Base-by-base conservation (phyloP, 2,797 vertebrate genomes). In the Sebastes itinus region DNA sequence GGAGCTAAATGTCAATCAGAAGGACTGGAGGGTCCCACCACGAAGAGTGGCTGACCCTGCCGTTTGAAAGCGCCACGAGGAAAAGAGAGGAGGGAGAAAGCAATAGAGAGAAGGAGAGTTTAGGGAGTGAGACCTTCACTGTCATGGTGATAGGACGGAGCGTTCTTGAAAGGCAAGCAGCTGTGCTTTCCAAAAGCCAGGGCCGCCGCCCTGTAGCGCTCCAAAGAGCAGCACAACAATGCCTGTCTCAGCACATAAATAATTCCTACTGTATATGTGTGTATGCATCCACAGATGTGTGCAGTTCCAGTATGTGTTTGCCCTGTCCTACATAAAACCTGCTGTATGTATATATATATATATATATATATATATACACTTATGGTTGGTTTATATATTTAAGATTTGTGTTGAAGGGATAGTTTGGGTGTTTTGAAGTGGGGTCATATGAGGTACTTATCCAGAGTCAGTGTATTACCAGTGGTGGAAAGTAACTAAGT, bases 161-260 rank as follows among this genome's bases (percentile, higher is more conserved):
- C 35, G 62, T 68, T 92, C 81, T 85, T 93, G 83, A 93, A 94
- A 92, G 84, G 88, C 80, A 77, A 84, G 87, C 83, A 84, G 82
- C 81, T 88, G 80, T 69, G 89, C 79, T 89, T 77, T 89, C 86
- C 81, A 81, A 92, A 91, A 86, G 87, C 88, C 75, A 5, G 67
- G 80, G 72, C 74, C 8, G 55, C 82, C 72, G 22, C 81, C 92
- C 89, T 63, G 87, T 80, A 82, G 90, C 4, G 92, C 87, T 86
- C 78, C 85, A 91, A 92, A 95, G 90, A 95, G 89, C 91, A 89
- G 65, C 55, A 32, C 87, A 68, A 92, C 93, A 93, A 92, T 93
- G 87, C 78, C 89, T 87, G 88, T 78, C 82, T 95, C 90, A 91
- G 87, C 92, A 93, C 89, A 94, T 93, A 88, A 94, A 93, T 93